Conservation (phyloP, 2,113 vertebrate species). For the Heteronetta atricapilla region DNA sequence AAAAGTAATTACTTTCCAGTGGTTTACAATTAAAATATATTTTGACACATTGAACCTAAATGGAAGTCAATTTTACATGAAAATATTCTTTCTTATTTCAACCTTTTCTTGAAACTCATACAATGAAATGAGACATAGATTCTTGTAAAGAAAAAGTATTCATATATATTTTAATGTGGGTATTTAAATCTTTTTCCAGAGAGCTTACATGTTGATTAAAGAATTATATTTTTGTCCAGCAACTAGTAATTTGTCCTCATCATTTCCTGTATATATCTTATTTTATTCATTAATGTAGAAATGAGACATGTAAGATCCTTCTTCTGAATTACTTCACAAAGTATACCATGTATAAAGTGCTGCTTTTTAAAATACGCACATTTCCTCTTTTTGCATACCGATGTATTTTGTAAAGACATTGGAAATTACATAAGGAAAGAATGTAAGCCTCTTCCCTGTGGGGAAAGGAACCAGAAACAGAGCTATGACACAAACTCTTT, state of each 20-base stretch:
- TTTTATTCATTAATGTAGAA: not conserved
- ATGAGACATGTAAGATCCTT: not conserved
- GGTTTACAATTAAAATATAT: not conserved
- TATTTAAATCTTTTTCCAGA: not conserved
- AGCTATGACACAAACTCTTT: constrained; percentile 24
- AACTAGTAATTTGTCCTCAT: not conserved
- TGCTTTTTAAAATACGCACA: not conserved
- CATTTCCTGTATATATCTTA: not conserved
- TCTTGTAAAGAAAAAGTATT: not conserved
- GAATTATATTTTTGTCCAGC: not conserved
- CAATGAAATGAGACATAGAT: not conserved
- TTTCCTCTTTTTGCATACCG: constrained; percentile 10
- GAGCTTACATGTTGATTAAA: not conserved
- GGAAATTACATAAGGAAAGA: constrained; percentile 50
- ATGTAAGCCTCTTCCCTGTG: constrained; percentile 42
- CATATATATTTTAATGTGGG: not conserved
- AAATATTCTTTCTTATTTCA: not conserved
- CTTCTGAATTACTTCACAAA: not conserved
- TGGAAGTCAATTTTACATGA: not conserved
- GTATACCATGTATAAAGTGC: not conserved
- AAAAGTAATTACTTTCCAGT: not conserved
- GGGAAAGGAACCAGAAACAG: constrained; percentile 33
- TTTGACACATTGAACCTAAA: not conserved
- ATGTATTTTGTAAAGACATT: constrained; percentile 4
- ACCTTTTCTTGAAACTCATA: not conserved